These are phyloP conservation scores for Chironex yamaguchii DNA, from an alignment of 30 jellyfish, hydroid and myxozoan genomes.

Conservation along the genomic window DNA sequence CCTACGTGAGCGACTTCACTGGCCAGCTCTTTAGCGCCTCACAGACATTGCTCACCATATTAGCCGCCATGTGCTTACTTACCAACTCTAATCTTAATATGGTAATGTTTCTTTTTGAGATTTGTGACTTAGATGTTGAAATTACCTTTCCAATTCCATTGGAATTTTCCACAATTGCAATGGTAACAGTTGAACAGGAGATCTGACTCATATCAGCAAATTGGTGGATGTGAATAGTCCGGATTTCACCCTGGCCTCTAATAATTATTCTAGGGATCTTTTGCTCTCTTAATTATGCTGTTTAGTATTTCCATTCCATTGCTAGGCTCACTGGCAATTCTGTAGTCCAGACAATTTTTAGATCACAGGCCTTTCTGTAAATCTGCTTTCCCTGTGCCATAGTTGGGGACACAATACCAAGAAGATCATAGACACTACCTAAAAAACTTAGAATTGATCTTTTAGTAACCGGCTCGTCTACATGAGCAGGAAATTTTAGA, in stretches of 20 bases:
- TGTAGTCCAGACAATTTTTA: too few relatives aligned
- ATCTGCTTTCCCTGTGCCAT: conserved; percentile 25
- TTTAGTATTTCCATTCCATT: too few relatives aligned
- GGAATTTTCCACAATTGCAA: conserved; percentile 43
- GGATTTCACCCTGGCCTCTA: not conserved
- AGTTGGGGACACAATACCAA: too few relatives aligned
- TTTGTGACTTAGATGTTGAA: conserved; percentile 48
- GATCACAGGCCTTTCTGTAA: conserved; percentile 57
- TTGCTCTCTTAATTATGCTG: too few relatives aligned
- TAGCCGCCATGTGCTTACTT: conserved; percentile 77
- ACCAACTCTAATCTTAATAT: conserved; percentile 12
- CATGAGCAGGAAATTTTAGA: too few relatives aligned
- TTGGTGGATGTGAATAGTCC: not conserved
- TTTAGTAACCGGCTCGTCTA: too few relatives aligned
- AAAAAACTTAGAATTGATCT: too few relatives aligned
- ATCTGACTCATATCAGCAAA: conserved; percentile 22
- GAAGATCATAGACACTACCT: too few relatives aligned
- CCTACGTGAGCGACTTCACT: conserved; percentile 12
- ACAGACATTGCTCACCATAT: conserved; percentile 36
- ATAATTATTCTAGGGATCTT: too few relatives aligned
- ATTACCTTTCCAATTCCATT: conserved; percentile 54
- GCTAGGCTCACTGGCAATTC: too few relatives aligned
- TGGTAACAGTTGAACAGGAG: conserved; percentile 39
- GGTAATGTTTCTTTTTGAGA: conserved; percentile 18
- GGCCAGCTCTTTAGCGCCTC: conserved; percentile 25